Percentiles rank a stretch among this genome's conserved stretches.
phyloP scores from a whole-genome alignment of 2,888 invertebrate species.

The Eutolmus rufibarbis region DNA sequence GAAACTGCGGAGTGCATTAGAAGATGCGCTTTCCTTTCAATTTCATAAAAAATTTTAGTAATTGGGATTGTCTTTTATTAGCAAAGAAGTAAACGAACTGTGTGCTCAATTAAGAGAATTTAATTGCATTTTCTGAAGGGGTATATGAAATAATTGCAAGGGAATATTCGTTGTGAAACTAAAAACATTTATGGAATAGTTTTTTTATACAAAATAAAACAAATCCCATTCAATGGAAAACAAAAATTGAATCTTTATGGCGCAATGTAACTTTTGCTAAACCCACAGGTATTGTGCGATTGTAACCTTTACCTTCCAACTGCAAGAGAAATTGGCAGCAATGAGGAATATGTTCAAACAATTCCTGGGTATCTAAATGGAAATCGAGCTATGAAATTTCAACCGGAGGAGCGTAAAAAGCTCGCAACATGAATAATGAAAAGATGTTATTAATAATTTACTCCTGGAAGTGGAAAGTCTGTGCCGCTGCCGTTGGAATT shows the following conservation, averaged over 20 bases:
- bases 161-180: too few species aligned
- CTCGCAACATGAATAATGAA: neutral
- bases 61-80: too few species aligned
- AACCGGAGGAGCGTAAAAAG: neutral
- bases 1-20: too few species aligned
- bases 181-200: too few species aligned
- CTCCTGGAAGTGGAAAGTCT: neutral
- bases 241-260: neutral
- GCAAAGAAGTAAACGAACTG: too few species aligned
- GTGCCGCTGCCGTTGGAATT: neutral
- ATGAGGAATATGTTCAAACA: neutral
- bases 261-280: neutral
- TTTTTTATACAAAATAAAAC: neutral
- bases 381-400: neutral
- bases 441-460: neutral
- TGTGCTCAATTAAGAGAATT: too few species aligned
- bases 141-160: too few species aligned
- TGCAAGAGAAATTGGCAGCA: neutral
- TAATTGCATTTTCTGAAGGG: too few species aligned
- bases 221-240: neutral
- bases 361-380: neutral
- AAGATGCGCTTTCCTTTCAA: too few species aligned
- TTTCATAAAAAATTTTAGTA: too few species aligned
- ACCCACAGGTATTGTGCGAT: neutral
- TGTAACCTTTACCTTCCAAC: neutral